phyloP scores from a whole-genome alignment of 2,113 vertebrate genomes.

The Gambusia affinis region DNA sequence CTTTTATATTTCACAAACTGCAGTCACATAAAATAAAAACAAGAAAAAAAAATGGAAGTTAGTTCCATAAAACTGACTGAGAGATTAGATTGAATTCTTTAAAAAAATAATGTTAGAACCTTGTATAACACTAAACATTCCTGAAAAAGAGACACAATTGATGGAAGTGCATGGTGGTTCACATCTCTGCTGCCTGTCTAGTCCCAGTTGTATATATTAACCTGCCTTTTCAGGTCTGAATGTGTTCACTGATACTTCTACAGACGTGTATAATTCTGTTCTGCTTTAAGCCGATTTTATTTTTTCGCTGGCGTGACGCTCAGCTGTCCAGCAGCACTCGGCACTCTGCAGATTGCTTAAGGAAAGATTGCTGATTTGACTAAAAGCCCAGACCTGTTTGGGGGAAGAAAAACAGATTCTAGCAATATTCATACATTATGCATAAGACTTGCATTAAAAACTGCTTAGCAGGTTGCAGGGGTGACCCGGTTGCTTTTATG shows the following conservation, averaged over 20 bases:
- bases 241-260: neutral
- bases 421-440: constrained; percentile 68
- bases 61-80: neutral
- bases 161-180: neutral
- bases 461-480: constrained; percentile 53
- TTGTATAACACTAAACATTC: neutral
- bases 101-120: neutral
- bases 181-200: neutral
- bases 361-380: constrained; percentile 66
- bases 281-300: neutral
- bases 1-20: neutral
- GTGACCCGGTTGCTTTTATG: constrained; percentile 40
- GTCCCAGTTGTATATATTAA: neutral
- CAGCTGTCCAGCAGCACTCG: constrained; percentile 40
- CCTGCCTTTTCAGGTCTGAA: neutral
- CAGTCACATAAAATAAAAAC: neutral
- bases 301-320: constrained; percentile 27
- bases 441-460: constrained; percentile 68
- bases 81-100: neutral
- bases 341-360: constrained; percentile 54
- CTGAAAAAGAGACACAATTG: neutral
- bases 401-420: constrained; percentile 28
- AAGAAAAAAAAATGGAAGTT: neutral
- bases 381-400: constrained; percentile 62
- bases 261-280: neutral